Evolutionary conservation across 2,888 invertebrate species (phyloP).

Genomic region (Mechanitis mazaeus): DNA sequence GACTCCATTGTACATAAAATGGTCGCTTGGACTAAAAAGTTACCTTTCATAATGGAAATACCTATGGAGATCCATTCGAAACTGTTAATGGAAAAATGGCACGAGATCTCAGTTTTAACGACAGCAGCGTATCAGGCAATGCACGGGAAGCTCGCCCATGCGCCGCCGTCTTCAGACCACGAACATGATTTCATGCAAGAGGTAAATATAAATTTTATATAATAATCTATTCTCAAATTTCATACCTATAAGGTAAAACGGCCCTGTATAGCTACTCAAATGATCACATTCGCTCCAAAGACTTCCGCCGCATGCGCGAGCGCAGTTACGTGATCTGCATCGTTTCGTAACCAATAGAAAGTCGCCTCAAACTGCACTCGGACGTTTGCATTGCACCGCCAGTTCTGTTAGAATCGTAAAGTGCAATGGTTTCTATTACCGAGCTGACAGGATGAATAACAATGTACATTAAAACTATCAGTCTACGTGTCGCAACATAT

Average conservation of each 20-base stretch:
- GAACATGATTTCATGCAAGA: constrained; percentile 92
- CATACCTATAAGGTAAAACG: constrained; percentile 24
- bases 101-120: constrained; percentile 94
- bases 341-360: constrained; percentile 73
- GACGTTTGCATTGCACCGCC: constrained; percentile 58
- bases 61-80: constrained; percentile 97
- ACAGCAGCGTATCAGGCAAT: constrained; percentile 96
- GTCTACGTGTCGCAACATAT: too few relatives aligned
- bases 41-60: constrained; percentile 97
- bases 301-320: constrained; percentile 69
- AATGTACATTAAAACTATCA: constrained; percentile 10
- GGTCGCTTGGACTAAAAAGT: constrained; percentile 98
- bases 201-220: constrained; percentile 67
- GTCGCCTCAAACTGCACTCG: constrained; percentile 66
- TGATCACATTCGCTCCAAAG: constrained; percentile 65
- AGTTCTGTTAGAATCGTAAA: constrained; percentile 56
- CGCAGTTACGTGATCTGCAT: constrained; percentile 75
- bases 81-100: constrained; percentile 98
- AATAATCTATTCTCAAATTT: not conserved
- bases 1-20: constrained; percentile 98
- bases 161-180: constrained; percentile 66
- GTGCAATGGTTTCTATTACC: constrained; percentile 50
- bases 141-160: constrained; percentile 79
- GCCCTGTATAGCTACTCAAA: constrained; percentile 32
- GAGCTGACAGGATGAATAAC: constrained; percentile 26